Evolutionary conservation across 2,888 invertebrate species (phyloP).

Genomic region (Zele albiditarsus): DNA sequence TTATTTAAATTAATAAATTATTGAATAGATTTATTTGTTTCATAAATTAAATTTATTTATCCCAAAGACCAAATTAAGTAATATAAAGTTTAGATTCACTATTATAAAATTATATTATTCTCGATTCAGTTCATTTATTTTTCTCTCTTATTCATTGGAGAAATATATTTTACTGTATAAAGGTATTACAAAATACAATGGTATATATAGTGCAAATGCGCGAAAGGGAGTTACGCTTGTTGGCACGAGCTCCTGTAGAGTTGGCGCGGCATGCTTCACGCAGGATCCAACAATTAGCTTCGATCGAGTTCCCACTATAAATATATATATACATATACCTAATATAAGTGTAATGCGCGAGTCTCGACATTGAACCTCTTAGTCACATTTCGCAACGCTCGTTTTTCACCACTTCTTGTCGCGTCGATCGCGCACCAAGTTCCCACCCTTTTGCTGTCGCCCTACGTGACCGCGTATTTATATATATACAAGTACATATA

Average conservation of each 20-base stretch:
- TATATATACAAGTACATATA: neutral
- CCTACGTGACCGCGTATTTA: constrained; percentile 36
- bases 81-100: too few relatives aligned
- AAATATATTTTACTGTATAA: too few relatives aligned
- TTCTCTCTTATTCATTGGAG: too few relatives aligned
- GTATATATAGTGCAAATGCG: constrained; percentile 38
- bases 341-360: constrained; percentile 9
- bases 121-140: too few relatives aligned
- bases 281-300: constrained; percentile 65
- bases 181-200: too few relatives aligned
- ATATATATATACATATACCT: constrained; percentile 8
- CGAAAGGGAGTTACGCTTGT: constrained; percentile 64
- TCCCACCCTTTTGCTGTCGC: constrained; percentile 41
- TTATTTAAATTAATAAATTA: too few relatives aligned
- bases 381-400: constrained; percentile 18
- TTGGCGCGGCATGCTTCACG: constrained; percentile 62
- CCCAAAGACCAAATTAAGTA: too few relatives aligned
- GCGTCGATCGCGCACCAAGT: constrained; percentile 42
- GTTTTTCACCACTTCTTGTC: constrained; percentile 29
- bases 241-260: constrained; percentile 67
- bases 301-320: constrained; percentile 47
- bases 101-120: too few relatives aligned
- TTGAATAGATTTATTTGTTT: too few relatives aligned
- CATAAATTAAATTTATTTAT: too few relatives aligned
- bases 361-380: constrained; percentile 8